These are phyloP conservation scores for Plotosus lineatus DNA, from an alignment of 2,113 vertebrate genomes.

Conservation along the genomic window DNA sequence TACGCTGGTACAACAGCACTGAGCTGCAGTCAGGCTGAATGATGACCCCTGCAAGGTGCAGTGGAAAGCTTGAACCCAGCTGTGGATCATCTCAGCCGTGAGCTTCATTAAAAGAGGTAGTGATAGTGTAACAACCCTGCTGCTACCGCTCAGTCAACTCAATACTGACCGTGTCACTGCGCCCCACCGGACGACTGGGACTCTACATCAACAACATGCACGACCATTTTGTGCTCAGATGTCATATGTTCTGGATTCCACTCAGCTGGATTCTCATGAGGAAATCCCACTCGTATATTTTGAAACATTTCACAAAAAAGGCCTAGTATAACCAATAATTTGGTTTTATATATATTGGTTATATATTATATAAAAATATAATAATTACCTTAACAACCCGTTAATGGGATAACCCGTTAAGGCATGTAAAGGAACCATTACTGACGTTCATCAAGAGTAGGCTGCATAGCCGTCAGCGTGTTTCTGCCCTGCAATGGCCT, in stretches of 20 bases:
- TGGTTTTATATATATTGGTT: no score
- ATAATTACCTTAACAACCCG: no score
- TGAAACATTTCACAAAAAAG: no score
- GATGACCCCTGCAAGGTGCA: conserved; percentile 61
- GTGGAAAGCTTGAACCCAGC: conserved; percentile 51
- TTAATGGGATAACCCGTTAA: no score
- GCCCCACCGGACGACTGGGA: neutral
- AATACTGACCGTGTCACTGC: conserved; percentile 22
- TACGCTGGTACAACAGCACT: conserved; percentile 39
- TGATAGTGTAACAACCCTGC: conserved; percentile 41
- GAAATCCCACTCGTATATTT: neutral
- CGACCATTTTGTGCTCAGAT: conserved; percentile 20
- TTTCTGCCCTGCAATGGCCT: no score
- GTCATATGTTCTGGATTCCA: neutral
- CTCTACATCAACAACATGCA: neutral
- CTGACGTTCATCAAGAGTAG: no score
- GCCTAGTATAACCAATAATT: no score
- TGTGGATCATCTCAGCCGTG: conserved; percentile 61
- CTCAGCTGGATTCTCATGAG: neutral
- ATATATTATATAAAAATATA: no score
- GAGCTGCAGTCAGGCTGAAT: conserved; percentile 57
- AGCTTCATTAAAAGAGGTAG: conserved; percentile 65
- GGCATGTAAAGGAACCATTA: no score
- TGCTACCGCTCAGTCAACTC: conserved; percentile 32
- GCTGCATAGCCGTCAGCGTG: no score